Percentiles rank a stretch among this genome's conserved stretches.
Evolutionary conservation across 1,140 invertebrate species (phyloP).

Genomic region (Dolichoris vasculosae): DNA sequence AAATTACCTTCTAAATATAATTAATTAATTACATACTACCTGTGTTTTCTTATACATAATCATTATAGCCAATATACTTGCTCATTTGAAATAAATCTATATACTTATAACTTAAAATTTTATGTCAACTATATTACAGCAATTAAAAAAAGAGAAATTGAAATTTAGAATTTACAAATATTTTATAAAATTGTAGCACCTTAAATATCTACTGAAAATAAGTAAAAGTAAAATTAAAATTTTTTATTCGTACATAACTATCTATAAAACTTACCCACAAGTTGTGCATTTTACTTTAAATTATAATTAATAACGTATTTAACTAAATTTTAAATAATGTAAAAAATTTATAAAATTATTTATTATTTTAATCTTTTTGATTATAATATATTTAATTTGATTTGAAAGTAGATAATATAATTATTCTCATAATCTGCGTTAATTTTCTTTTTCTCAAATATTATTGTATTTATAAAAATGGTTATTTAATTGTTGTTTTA

Average conservation of each 20-base stretch:
- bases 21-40: slow-evolving; percentile 27
- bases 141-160: not conserved
- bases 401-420: not conserved
- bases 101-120: not conserved
- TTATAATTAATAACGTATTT: not conserved
- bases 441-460: not conserved
- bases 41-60: not conserved
- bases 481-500: not conserved
- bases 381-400: not conserved
- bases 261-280: slow-evolving; percentile 25
- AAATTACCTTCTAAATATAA: not conserved
- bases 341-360: not conserved
- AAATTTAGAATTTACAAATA: slow-evolving; percentile 8
- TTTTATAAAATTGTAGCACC: slow-evolving; percentile 9
- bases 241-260: slow-evolving; percentile 20
- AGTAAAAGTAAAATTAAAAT: not conserved
- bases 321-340: not conserved
- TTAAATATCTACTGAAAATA: not conserved
- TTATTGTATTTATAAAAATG: not conserved
- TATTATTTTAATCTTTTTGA: not conserved
- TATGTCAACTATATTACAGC: not conserved
- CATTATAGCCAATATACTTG: not conserved
- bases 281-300: not conserved
- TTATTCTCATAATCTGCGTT: not conserved
- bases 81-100: slow-evolving; percentile 29